Conservation (phyloP, 2,113 vertebrate genomes). For the Cacatua alba region DNA sequence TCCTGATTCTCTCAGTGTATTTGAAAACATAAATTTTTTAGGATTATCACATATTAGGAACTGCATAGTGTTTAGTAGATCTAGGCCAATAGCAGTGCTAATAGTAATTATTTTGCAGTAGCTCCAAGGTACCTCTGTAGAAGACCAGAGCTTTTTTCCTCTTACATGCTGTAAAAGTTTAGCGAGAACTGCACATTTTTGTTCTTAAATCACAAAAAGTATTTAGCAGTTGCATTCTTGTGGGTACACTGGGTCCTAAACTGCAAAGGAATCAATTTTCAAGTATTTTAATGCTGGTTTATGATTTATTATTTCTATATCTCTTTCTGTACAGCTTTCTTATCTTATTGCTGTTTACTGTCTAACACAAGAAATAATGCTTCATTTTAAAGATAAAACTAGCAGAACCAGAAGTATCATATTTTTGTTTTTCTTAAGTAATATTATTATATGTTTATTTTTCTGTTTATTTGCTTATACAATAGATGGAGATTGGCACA, state of each 20-base stretch:
- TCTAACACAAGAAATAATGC: not conserved
- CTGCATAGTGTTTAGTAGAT: not conserved
- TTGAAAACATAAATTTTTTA: not conserved
- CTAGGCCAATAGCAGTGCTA: not conserved
- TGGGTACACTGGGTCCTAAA: rapidly evolving
- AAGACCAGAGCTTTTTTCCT: not conserved
- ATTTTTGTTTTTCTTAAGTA: not conserved
- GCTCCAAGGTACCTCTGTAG: not conserved
- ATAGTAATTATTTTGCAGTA: not conserved
- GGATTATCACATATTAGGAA: not conserved
- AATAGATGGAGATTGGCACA: not conserved
- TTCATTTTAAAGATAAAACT: not conserved
- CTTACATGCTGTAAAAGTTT: not conserved
- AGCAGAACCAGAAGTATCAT: not conserved
- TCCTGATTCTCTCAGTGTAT: not conserved
- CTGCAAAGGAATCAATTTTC: not conserved
- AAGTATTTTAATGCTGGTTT: not conserved
- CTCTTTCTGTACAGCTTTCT: not conserved
- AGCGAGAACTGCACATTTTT: not conserved
- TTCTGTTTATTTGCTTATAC: not conserved
- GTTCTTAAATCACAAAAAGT: not conserved
- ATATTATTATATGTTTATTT: not conserved
- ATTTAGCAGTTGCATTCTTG: not conserved
- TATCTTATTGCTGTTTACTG: not conserved
- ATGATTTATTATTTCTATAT: not conserved